Evolutionary conservation across 2,888 invertebrate species (phyloP).

Genomic region (Hanleya hanleyi): DNA sequence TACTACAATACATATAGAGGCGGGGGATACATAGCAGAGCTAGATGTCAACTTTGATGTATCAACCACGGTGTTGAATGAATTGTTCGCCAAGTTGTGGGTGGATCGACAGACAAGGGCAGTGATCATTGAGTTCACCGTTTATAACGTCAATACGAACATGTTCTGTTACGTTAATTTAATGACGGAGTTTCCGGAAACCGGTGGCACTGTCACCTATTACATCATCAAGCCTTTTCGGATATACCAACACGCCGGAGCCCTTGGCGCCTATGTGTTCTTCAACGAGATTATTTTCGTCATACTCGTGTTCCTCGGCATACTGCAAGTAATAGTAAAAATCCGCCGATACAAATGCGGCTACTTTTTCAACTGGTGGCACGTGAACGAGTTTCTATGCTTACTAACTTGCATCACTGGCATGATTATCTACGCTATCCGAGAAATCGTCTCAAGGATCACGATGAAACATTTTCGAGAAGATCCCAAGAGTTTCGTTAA

Average conservation of each 20-base stretch:
- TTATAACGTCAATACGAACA: conserved; percentile 59
- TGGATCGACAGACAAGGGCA: conserved; percentile 59
- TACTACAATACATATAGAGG: conserved; percentile 45
- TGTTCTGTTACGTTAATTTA: conserved; percentile 52
- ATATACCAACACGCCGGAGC: conserved; percentile 39
- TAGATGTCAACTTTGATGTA: conserved; percentile 34
- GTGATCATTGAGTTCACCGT: conserved; percentile 66
- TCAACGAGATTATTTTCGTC: conserved; percentile 45
- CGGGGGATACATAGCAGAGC: conserved; percentile 47
- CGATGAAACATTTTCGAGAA: conserved; percentile 38
- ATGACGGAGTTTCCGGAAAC: conserved; percentile 57
- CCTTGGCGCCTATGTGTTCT: conserved; percentile 39
- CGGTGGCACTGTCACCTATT: conserved; percentile 44
- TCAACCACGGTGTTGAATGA: conserved; percentile 36
- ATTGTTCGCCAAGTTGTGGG: conserved; percentile 49
- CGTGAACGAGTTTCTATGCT: background rate
- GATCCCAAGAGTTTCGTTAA: conserved; percentile 59
- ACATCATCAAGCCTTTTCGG: conserved; percentile 47
- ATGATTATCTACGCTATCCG: background rate
- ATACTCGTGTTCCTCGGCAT: conserved; percentile 36
- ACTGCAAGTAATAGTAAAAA: conserved; percentile 31
- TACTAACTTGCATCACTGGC: background rate
- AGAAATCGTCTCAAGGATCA: conserved; percentile 50
- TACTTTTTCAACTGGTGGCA: background rate
- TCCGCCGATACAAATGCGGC: conserved; percentile 28